Percentiles rank a stretch among this genome's conserved stretches.
phyloP scores from a whole-genome alignment of 2,113 vertebrate species.

The Brachyistius frenatus region DNA sequence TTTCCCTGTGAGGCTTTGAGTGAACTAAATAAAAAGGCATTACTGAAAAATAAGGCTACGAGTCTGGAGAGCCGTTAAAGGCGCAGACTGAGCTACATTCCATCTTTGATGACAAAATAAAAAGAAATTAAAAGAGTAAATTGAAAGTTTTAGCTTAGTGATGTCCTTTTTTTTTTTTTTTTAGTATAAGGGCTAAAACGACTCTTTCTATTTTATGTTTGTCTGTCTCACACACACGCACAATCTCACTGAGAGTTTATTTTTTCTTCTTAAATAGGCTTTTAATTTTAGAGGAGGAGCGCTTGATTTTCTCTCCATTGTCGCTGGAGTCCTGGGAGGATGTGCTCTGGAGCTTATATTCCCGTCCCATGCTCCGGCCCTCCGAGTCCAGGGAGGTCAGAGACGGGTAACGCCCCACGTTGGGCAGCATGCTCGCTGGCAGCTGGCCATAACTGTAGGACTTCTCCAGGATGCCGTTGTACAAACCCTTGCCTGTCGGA shows the following conservation, averaged over 20 bases:
- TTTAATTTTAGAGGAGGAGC: constrained; percentile 96
- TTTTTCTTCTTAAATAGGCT: constrained; percentile 97
- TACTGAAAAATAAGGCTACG: constrained; percentile 84
- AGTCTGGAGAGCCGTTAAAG: constrained; percentile 75
- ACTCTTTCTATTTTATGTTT: constrained; percentile 38
- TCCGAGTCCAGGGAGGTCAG: constrained; percentile 90
- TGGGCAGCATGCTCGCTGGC: constrained; percentile 84
- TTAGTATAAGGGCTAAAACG: constrained; percentile 74
- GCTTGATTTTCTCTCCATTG: constrained; percentile 93
- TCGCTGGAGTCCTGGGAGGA: constrained; percentile 93
- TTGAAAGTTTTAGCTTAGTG: constrained; percentile 76
- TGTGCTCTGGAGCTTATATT: constrained; percentile 89
- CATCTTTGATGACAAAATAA: constrained; percentile 76
- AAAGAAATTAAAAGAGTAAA: constrained; percentile 59
- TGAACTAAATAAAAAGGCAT: constrained; percentile 85
- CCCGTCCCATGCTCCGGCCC: constrained; percentile 85
- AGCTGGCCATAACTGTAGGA: constrained; percentile 97
- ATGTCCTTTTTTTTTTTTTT: constrained; percentile 64
- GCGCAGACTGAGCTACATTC: constrained; percentile 89
- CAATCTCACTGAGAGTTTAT: constrained; percentile 60
- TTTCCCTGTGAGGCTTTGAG: constrained; percentile 82
- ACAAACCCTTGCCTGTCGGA: constrained; percentile 85
- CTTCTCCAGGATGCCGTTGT: constrained; percentile 98
- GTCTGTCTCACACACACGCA: constrained; percentile 29
- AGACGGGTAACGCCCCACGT: constrained; percentile 89